These are phyloP conservation scores for Rhodinocichla rosea DNA, from an alignment of 2,113 vertebrate species.

Conservation along the genomic window DNA sequence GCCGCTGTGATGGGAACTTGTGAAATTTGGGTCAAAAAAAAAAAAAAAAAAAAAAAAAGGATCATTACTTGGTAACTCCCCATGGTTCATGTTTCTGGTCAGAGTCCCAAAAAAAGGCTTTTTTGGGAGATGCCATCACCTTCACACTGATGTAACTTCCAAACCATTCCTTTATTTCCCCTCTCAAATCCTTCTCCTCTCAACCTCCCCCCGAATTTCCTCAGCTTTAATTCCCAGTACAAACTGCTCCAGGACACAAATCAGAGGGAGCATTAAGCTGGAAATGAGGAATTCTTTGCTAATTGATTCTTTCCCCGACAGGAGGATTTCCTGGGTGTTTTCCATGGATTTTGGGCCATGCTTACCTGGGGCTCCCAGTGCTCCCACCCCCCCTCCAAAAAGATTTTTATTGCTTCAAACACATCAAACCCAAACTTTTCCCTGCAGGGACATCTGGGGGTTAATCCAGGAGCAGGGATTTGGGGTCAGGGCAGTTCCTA, in stretches of 20 bases:
- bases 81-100: background rate
- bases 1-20: background rate
- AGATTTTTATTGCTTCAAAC: background rate
- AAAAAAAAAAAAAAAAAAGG: background rate
- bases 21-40: background rate
- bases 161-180: background rate
- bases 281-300: background rate
- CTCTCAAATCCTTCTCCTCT: background rate
- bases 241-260: background rate
- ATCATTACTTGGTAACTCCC: too few species aligned
- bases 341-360: background rate
- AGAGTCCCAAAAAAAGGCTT: background rate
- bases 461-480: background rate
- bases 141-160: background rate
- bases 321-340: background rate
- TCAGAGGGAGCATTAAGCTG: background rate
- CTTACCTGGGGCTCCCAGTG: background rate
- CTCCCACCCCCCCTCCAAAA: background rate
- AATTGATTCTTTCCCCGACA: background rate
- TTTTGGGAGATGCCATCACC: background rate
- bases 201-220: background rate
- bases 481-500: background rate
- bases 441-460: background rate
- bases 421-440: background rate
- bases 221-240: background rate